These are phyloP conservation scores for Tricholaema leucomelas DNA, from an alignment of 2,113 vertebrate genomes.

Conservation along the genomic window DNA sequence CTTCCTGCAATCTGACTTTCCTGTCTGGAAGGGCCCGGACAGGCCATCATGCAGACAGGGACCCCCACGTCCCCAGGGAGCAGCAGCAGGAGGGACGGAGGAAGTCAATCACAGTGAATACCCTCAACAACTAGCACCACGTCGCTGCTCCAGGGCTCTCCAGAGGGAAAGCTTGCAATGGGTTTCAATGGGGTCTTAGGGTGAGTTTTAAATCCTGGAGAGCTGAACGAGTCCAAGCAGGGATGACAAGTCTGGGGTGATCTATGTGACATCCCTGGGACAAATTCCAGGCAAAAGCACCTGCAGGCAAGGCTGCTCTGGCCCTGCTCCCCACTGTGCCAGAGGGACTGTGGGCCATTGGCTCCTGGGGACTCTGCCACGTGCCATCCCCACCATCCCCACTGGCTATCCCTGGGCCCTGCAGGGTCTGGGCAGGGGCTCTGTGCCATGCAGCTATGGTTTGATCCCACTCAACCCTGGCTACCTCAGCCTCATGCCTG, in stretches of 20 bases:
- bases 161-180: background rate
- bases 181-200: background rate
- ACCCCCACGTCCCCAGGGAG: background rate
- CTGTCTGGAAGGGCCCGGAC: background rate
- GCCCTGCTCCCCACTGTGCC: background rate
- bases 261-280: background rate
- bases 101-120: background rate
- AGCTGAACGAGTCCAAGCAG: background rate
- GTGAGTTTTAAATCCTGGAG: background rate
- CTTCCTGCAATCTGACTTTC: background rate
- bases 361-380: background rate
- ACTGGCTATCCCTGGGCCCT: rapidly evolving
- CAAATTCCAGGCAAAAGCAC: background rate
- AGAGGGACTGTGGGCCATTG: rapidly evolving
- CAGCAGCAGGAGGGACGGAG: background rate
- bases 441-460: background rate
- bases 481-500: background rate
- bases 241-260: background rate
- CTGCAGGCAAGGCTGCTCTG: background rate
- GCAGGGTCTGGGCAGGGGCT: background rate
- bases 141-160: rapidly evolving
- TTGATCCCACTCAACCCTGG: background rate
- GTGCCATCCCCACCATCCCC: background rate
- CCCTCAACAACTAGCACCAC: background rate
- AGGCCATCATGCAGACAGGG: background rate